Conservation (phyloP, 2,888 invertebrate species). For the Polydrusus tereticollis region DNA sequence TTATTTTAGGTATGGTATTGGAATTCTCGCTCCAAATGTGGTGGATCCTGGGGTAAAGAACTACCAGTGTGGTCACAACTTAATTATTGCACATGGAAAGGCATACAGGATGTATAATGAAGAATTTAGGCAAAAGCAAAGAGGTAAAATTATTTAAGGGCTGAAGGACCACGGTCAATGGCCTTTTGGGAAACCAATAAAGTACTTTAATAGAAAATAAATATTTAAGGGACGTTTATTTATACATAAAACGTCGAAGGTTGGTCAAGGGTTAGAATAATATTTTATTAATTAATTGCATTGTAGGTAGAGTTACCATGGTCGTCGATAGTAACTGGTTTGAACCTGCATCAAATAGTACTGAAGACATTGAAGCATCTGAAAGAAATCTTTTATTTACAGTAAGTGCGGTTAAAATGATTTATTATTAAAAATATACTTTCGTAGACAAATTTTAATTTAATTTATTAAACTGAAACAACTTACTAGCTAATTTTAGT, state of each 20-base stretch:
- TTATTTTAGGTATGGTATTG: conserved; percentile 48
- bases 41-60: conserved; percentile 68
- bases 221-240: too few relatives aligned
- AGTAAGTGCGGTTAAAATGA: conserved; percentile 31
- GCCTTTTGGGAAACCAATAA: too few relatives aligned
- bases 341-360: conserved; percentile 41
- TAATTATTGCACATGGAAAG: conserved; percentile 75
- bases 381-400: conserved; percentile 41
- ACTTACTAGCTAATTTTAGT: conserved; percentile 36
- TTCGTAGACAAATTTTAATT: too few relatives aligned
- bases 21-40: conserved; percentile 60
- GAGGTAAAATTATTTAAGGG: conserved; percentile 48
- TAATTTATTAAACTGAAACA: too few relatives aligned
- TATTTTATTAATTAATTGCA: background rate
- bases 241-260: too few relatives aligned
- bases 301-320: conserved; percentile 41
- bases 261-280: background rate
- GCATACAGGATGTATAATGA: conserved; percentile 75
- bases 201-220: too few relatives aligned
- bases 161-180: too few relatives aligned
- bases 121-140: conserved; percentile 66
- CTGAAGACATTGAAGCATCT: conserved; percentile 41
- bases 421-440: too few relatives aligned
- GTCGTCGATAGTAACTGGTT: conserved; percentile 46
- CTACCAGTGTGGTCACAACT: conserved; percentile 75